Conservation (phyloP, 1,140 invertebrate genomes). For the Chelonus insularis region DNA sequence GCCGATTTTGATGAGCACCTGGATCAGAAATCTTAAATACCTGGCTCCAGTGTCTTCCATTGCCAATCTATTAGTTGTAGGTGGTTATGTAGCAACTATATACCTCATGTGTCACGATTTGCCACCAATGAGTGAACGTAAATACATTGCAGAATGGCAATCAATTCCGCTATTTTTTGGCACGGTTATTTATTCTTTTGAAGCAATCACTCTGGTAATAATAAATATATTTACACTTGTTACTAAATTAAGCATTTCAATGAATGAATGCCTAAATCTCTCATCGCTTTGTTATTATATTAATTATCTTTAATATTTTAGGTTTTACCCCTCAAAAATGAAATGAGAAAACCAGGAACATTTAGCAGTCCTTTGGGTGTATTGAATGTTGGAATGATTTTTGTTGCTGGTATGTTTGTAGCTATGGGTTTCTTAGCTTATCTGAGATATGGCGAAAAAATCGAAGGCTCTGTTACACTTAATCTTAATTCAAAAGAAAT, state of each 20-base stretch:
- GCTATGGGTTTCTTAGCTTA: slow-evolving; percentile 83
- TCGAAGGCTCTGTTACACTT: slow-evolving; percentile 73
- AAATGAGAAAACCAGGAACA: slow-evolving; percentile 79
- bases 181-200: slow-evolving; percentile 78
- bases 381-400: slow-evolving; percentile 81
- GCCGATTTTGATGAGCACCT: slow-evolving; percentile 72
- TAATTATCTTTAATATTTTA: slow-evolving; percentile 47
- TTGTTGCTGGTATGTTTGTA: slow-evolving; percentile 76
- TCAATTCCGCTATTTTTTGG: slow-evolving; percentile 74
- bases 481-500: slow-evolving; percentile 65
- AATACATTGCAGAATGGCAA: slow-evolving; percentile 63
- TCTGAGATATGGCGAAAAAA: slow-evolving; percentile 74
- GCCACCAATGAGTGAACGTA: slow-evolving; percentile 63
- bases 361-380: slow-evolving; percentile 80
- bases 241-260: no score
- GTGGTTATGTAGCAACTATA: slow-evolving; percentile 69
- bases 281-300: no score
- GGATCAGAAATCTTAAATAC: slow-evolving; percentile 77
- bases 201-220: slow-evolving; percentile 76
- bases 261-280: no score
- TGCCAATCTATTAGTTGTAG: slow-evolving; percentile 72
- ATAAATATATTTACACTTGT: background rate
- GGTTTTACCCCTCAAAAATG: slow-evolving; percentile 87
- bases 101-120: slow-evolving; percentile 72
- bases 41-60: slow-evolving; percentile 72